Evolutionary conservation across 2,797 vertebrate genomes (phyloP), one percentile per base, ranked within the genome.

Genomic region (Gymnocypris eckloni): DNA sequence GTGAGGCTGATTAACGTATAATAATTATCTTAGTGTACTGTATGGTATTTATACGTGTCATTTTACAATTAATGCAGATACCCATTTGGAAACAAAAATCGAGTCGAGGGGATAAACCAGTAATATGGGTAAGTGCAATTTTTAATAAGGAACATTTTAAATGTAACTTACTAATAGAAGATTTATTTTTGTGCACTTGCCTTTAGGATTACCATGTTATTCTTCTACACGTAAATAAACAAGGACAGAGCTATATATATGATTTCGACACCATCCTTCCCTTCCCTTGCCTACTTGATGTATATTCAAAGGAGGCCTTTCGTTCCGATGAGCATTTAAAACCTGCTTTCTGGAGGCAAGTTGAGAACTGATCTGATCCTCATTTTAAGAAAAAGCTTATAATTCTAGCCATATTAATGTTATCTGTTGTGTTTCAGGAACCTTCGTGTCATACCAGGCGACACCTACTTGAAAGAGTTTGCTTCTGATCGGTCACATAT

Each of bases 401-500:
- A 5, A 28, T 6, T 18, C 2, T 10, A 70, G 22, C 11, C 41
- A 64, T 59, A 18, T 11, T 9, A 45, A 0, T 9, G 28, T 54
- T 33, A 6, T 18, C 43, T 56, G 6, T 13, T 87, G 22, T 84
- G 3, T 84, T 22, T 82, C 91, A 99, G 98, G 92, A 98, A 97
- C 92, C 93, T 98, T 79, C 94, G 98, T 86, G 95, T 96, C 67
- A 86, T 98, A 85, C 94, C 93, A 45, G 97, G 97, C 9, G 95
- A 97, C 85, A 90, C 91, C 22, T 99, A 96, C 91, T 88, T 99
- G 92, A 94, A 93, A 90, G 96, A 93, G 0, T 99, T 99, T 88
- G 97, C 98, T 10, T 99, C 98, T 6, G 97, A 99, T 89, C 96
- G 97, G 39, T 98, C 97, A 16, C 98, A 99, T 89, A 99, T 99